Evolutionary conservation across 1,140 invertebrate genomes (phyloP).

Genomic region (Adoxophyes honmai): DNA sequence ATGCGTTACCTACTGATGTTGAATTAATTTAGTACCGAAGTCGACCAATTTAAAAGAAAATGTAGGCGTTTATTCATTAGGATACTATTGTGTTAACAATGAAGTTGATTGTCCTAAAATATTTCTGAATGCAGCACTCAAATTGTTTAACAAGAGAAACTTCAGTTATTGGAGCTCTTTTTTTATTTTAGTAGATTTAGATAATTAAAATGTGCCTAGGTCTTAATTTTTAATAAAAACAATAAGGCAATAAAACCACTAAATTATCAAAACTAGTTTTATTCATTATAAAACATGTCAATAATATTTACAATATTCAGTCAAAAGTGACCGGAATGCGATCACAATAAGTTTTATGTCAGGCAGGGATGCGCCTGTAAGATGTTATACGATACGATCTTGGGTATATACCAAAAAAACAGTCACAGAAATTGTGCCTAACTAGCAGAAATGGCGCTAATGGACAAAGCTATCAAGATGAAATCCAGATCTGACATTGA

Average conservation of each 20-base stretch:
- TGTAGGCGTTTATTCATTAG: too few relatives aligned
- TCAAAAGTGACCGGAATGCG: slow-evolving; percentile 40
- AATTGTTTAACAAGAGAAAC: not conserved
- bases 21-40: too few relatives aligned
- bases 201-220: not conserved
- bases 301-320: slow-evolving; percentile 72
- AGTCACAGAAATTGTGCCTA: too few relatives aligned
- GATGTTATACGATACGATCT: not conserved
- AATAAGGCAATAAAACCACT: slow-evolving; percentile 15
- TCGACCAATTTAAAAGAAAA: too few relatives aligned
- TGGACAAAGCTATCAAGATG: too few relatives aligned
- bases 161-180: not conserved
- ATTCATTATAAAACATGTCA: slow-evolving; percentile 67
- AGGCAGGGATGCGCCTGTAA: not conserved
- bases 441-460: too few relatives aligned
- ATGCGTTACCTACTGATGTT: too few relatives aligned
- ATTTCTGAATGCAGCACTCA: too few relatives aligned
- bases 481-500: too few relatives aligned
- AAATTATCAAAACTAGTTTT: slow-evolving; percentile 57
- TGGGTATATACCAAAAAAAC: not conserved
- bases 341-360: slow-evolving; percentile 24
- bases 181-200: too few relatives aligned
- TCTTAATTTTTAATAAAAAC: slow-evolving; percentile 4
- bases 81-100: too few relatives aligned
- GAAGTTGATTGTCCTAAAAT: too few relatives aligned